phyloP scores from a whole-genome alignment of 2,888 invertebrate species.

The Clitarchus hookeri region DNA sequence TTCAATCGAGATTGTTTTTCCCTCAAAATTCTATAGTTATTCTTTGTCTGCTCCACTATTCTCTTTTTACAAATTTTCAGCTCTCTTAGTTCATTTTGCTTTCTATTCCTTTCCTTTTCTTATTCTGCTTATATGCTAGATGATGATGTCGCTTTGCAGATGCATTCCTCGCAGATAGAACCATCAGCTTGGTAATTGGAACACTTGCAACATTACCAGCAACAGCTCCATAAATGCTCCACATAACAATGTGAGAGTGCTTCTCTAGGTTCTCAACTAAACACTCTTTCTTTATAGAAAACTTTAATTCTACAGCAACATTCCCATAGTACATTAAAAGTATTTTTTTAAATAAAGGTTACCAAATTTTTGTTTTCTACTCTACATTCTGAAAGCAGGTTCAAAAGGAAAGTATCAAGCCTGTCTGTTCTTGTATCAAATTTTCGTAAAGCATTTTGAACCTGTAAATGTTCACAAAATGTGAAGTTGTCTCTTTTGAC shows the following conservation, averaged over 20 bases:
- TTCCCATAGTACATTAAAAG: not conserved
- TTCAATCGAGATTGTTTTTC: too few species aligned
- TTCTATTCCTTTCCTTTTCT: too few species aligned
- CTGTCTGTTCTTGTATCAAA: not conserved
- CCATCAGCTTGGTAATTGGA: not conserved
- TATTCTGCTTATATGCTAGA: not conserved
- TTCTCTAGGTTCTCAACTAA: not conserved
- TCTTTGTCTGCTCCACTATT: too few species aligned
- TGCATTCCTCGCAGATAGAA: not conserved
- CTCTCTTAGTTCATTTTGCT: too few species aligned
- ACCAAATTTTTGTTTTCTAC: not conserved
- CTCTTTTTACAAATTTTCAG: too few species aligned
- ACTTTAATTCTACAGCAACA: not conserved
- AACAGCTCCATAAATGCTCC: not conserved
- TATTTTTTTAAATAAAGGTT: not conserved
- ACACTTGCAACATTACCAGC: not conserved
- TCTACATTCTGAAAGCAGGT: not conserved
- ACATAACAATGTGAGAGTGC: not conserved
- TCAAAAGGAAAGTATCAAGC: not conserved
- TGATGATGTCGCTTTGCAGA: not conserved
- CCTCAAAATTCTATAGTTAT: too few species aligned
- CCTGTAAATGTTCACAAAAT: not conserved
- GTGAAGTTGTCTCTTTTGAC: not conserved
- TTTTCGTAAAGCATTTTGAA: not conserved
- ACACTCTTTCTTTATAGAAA: not conserved